phyloP scores from a whole-genome alignment of 2,797 vertebrate genomes.

The Sphenodon punctatus region DNA sequence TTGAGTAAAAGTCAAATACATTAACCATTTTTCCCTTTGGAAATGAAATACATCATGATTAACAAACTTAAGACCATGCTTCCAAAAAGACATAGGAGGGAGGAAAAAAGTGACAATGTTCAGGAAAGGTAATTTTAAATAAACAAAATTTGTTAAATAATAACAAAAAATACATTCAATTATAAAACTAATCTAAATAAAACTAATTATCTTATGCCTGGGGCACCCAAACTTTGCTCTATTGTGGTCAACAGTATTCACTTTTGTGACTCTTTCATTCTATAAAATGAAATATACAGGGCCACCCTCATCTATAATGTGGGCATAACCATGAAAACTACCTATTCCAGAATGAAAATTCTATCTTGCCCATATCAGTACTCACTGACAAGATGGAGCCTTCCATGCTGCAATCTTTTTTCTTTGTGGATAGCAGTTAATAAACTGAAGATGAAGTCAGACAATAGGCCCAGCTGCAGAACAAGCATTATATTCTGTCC shows the following conservation, averaged over 20 bases:
- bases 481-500: background rate
- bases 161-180: background rate
- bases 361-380: background rate
- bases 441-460: background rate
- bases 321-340: background rate
- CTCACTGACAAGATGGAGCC: background rate
- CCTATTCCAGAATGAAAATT: background rate
- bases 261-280: background rate
- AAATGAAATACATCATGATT: constrained; percentile 14
- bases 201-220: background rate
- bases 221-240: background rate
- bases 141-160: background rate
- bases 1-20: constrained; percentile 19
- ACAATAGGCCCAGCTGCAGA: background rate
- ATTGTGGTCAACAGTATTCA: background rate
- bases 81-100: background rate
- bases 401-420: background rate
- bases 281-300: background rate
- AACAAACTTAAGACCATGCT: background rate
- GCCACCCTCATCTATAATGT: background rate
- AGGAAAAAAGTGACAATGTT: background rate
- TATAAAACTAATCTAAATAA: background rate
- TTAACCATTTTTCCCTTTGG: constrained; percentile 7
- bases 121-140: background rate
- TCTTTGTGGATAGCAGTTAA: background rate